Conservation (phyloP, 2,888 invertebrate genomes). For the Tachystola acroxantha region DNA sequence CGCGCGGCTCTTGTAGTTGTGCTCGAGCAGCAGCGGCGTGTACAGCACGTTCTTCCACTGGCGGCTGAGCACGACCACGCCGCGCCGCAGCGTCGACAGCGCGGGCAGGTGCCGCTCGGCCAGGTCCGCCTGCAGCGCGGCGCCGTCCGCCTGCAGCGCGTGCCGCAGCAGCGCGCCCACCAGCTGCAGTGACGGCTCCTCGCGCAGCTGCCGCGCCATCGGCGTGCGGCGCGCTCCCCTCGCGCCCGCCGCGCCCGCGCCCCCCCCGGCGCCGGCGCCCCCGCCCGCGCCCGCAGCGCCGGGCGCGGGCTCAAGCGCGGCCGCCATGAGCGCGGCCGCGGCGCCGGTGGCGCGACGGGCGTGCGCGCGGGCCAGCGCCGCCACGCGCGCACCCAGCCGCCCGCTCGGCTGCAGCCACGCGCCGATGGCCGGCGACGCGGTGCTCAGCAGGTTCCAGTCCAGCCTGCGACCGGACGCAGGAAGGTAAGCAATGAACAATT, state of each 20-base stretch:
- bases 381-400: conserved; percentile 90
- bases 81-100: conserved; percentile 91
- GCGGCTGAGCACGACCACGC: conserved; percentile 95
- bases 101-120: conserved; percentile 91
- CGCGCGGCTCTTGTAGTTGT: conserved; percentile 91
- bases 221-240: conserved; percentile 91
- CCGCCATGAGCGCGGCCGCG: conserved; percentile 96
- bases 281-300: conserved; percentile 75
- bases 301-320: conserved; percentile 93
- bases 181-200: conserved; percentile 96
- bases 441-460: conserved; percentile 97
- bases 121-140: conserved; percentile 89
- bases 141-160: conserved; percentile 86
- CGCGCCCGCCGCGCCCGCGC: conserved; percentile 75
- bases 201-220: conserved; percentile 92
- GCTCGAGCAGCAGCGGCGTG: conserved; percentile 92
- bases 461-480: conserved; percentile 74
- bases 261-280: conserved; percentile 29
- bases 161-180: conserved; percentile 93
- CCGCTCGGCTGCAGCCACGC: conserved; percentile 99
- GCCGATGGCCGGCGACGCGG: conserved; percentile 97
- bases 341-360: conserved; percentile 90
- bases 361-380: conserved; percentile 87
- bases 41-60: conserved; percentile 98
- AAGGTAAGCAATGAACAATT: no score